Conservation (phyloP, 1,140 invertebrate genomes). For the Eumeta japonica region DNA sequence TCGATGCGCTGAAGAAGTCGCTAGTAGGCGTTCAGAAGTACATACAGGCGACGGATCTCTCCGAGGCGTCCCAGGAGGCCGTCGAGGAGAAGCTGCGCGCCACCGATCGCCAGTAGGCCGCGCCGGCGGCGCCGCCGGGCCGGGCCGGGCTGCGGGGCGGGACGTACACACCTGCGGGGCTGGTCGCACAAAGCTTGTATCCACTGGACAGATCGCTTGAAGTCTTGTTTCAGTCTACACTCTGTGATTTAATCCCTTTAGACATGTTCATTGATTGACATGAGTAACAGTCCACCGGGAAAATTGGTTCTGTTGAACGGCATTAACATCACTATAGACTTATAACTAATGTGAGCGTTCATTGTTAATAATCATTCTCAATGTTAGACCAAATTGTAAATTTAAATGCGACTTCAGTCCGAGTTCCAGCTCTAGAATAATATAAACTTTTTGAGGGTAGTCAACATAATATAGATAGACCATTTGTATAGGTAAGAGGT, state of each 20-base stretch:
- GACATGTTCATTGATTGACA: background rate
- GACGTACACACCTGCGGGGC: background rate
- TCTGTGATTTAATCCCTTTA: background rate
- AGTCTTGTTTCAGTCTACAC: background rate
- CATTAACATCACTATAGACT: too few species aligned
- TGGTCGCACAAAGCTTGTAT: background rate
- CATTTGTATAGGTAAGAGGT: too few species aligned
- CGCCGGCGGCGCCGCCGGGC: slow-evolving; percentile 18
- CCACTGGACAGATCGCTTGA: background rate
- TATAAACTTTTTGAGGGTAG: too few species aligned
- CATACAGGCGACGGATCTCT: slow-evolving; percentile 92
- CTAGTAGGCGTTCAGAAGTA: slow-evolving; percentile 95
- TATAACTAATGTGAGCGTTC: too few species aligned
- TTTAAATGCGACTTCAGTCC: too few species aligned
- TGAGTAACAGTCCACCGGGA: background rate
- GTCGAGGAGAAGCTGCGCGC: slow-evolving; percentile 90
- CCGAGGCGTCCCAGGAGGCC: slow-evolving; percentile 86
- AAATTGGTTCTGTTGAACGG: background rate
- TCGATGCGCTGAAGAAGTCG: slow-evolving; percentile 93
- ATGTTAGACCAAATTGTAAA: too few species aligned
- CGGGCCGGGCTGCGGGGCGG: slow-evolving; percentile 8
- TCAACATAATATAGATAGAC: too few species aligned
- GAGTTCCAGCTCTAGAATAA: too few species aligned
- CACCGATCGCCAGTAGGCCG: slow-evolving; percentile 82
- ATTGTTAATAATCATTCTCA: too few species aligned